These are phyloP conservation scores for Cephalopholis sonnerati DNA, from an alignment of 2,113 vertebrate genomes.

Conservation along the genomic window DNA sequence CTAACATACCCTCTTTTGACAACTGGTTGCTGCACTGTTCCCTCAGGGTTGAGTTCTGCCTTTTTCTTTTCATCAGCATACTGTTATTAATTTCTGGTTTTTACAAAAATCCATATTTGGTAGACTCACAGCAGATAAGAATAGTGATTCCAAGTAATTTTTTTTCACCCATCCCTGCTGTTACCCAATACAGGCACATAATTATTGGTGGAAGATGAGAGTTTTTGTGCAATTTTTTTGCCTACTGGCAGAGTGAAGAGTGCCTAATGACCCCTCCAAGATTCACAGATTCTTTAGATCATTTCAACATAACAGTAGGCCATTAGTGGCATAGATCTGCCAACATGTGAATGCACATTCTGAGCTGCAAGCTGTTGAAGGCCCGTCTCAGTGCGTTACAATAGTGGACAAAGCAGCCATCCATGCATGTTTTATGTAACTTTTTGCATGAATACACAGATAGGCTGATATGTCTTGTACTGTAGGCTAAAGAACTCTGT, in stretches of 20 bases:
- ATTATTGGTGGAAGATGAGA: neutral
- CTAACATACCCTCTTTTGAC: neutral
- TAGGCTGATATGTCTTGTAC: slow-evolving; percentile 9
- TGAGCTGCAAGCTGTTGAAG: neutral
- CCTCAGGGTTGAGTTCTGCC: neutral
- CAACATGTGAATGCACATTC: neutral
- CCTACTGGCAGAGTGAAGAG: neutral
- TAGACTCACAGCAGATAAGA: neutral
- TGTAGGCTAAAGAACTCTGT: slow-evolving; percentile 22
- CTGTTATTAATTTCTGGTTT: too few species aligned
- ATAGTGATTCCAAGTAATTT: neutral
- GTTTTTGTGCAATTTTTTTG: neutral
- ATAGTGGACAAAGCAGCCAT: slow-evolving; percentile 25
- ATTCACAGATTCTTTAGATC: neutral
- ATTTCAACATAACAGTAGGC: neutral
- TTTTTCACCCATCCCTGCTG: too few species aligned
- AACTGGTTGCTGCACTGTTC: neutral
- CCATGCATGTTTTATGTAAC: slow-evolving; percentile 29
- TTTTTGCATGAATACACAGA: slow-evolving; percentile 55
- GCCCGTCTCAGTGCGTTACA: neutral
- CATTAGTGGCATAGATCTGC: neutral
- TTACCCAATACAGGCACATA: too few species aligned
- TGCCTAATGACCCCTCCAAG: neutral
- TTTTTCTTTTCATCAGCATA: neutral
- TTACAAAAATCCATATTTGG: too few species aligned